Conservation (phyloP, 2,888 invertebrate genomes). For the Apamea anceps region DNA sequence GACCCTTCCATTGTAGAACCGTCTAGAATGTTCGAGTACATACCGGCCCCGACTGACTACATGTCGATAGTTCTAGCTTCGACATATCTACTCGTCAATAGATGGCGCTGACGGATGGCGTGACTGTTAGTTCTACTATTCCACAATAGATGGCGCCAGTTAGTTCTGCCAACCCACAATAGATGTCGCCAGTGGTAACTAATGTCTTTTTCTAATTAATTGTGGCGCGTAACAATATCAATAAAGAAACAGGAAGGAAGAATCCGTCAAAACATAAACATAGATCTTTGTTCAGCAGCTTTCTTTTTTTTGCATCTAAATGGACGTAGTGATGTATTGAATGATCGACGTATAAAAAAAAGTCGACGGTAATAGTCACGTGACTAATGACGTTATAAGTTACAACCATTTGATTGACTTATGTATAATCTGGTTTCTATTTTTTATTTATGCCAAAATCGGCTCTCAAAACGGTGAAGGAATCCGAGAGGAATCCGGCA, state of each 20-base stretch:
- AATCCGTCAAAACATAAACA: slow-evolving; percentile 6
- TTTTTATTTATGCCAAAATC: not conserved
- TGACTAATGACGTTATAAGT: not conserved
- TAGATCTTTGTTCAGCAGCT: slow-evolving; percentile 1
- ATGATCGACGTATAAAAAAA: not conserved
- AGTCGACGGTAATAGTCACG: not conserved
- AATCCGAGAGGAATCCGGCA: not conserved
- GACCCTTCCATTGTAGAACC: no score
- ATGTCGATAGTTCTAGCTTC: no score
- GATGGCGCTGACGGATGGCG: no score
- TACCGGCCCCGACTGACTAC: no score
- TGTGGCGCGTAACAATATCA: no score
- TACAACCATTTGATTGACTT: not conserved
- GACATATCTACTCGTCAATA: no score
- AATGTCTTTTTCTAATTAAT: no score
- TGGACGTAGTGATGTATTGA: not conserved
- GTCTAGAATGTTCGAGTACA: no score
- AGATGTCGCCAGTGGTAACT: no score
- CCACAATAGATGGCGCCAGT: no score
- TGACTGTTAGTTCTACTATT: no score
- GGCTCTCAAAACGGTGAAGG: not conserved
- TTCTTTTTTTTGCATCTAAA: slow-evolving; percentile 28
- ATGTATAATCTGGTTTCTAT: not conserved
- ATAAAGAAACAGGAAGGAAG: slow-evolving; percentile 13
- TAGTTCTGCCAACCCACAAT: no score